Evolutionary conservation across 2,113 vertebrate genomes (phyloP), one percentile per base, ranked within the genome.

Genomic region (Petrocephalus microphthalmus): DNA sequence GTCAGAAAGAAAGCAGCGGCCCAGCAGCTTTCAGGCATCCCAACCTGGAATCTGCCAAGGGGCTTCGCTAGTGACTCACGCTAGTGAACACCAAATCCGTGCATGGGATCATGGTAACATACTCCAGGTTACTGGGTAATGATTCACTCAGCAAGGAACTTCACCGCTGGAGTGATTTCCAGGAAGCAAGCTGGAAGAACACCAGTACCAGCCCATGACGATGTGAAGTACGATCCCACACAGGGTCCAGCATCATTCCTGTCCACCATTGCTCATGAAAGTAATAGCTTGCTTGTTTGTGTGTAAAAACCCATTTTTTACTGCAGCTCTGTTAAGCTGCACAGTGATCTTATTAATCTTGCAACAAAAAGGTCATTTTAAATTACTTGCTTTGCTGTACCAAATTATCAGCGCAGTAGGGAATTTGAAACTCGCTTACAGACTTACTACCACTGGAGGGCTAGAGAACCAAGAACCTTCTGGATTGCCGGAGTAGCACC

Each of bases 331-430:
- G 91, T 92, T 91, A 92, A 91, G 88, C 87, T 91, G 37, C 37
- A 88, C 91, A 89, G 47, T 74, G 90, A 91, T 33, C 74, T 85
- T 90, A 90, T 93, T 93, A 91, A 90, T 92, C 87, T 91, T 42
- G 90, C 93, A 89, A 88, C 94, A 94, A 94, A 88, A 94, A 93
- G 84, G 49, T 87, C 89, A 91, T 92, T 93, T 91, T 89, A 91
- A 90, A 89, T 88, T 0, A 25, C 52, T 86, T 92, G 90, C 85
- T 89, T 60, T 88, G 82, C 88, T 90, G 91, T 90, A 86, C 91
- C 87, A 57, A 54, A 87, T 89, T 92, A 92, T 93, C 90, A 93
- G 91, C 90, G 92, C 92, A 91, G 92, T 89, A 60, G 87, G 67
- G 82, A 49, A 87, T 91, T 90, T 88, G 87, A 92, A 91, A 92